Conservation (phyloP, 2,113 vertebrate genomes). For the Limnothrissa miodon region DNA sequence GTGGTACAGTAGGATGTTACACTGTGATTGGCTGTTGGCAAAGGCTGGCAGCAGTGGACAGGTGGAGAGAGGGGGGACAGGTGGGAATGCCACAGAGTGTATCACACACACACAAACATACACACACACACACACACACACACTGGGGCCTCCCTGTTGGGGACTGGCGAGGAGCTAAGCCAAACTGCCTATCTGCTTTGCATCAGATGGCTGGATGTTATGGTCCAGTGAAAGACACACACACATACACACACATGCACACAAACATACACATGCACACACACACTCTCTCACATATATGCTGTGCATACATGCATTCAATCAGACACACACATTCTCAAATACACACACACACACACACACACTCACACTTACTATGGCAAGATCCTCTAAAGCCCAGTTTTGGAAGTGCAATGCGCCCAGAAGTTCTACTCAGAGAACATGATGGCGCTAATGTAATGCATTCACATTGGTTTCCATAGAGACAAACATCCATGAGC, state of each 20-base stretch:
- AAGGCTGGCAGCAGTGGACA: conserved; percentile 49
- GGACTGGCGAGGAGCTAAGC: conserved; percentile 49
- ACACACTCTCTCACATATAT: conserved; percentile 25
- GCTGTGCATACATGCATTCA: conserved; percentile 35
- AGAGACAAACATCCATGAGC: not conserved
- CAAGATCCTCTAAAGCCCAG: not conserved
- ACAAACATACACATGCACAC: conserved; percentile 33
- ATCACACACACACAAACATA: no score
- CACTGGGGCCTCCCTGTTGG: conserved; percentile 50
- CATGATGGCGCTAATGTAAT: not conserved
- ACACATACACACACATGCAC: conserved; percentile 35
- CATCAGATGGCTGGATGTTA: conserved; percentile 51
- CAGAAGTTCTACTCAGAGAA: no score
- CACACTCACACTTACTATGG: conserved; percentile 20
- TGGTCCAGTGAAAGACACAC: conserved; percentile 19
- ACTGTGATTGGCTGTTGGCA: conserved; percentile 60
- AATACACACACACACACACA: conserved; percentile 26
- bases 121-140: no score
- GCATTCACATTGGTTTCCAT: not conserved
- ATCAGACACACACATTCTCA: conserved; percentile 27
- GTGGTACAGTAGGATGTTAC: conserved; percentile 45
- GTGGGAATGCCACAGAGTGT: conserved; percentile 67
- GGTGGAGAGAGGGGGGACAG: conserved; percentile 61
- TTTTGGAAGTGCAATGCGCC: not conserved
- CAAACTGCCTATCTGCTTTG: conserved; percentile 52